phyloP scores from a whole-genome alignment of 2,888 invertebrate genomes.

The Brenthis daphne region DNA sequence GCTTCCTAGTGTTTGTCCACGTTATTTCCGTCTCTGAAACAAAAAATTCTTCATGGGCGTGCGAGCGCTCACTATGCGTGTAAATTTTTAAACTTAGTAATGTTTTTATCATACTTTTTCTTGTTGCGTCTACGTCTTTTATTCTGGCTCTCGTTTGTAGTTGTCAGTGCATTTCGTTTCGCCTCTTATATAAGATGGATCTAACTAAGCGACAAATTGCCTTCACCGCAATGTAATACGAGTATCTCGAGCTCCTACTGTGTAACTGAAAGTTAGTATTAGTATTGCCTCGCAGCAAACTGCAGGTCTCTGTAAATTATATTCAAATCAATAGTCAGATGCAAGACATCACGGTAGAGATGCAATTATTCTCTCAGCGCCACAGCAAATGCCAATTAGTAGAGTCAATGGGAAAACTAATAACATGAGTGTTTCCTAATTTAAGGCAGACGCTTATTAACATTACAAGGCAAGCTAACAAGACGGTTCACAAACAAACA shows the following conservation, averaged over 20 bases:
- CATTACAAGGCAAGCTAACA: slow-evolving; percentile 63
- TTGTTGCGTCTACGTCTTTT: slow-evolving; percentile 51
- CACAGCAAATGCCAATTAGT: slow-evolving; percentile 34
- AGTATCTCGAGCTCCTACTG: not conserved
- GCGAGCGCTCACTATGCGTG: slow-evolving; percentile 69
- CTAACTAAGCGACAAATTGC: slow-evolving; percentile 38
- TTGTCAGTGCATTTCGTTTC: slow-evolving; percentile 46
- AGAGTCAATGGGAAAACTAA: slow-evolving; percentile 36
- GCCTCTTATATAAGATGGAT: slow-evolving; percentile 29
- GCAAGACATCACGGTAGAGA: slow-evolving; percentile 22
- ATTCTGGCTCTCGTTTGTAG: slow-evolving; percentile 56
- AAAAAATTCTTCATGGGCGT: slow-evolving; percentile 62
- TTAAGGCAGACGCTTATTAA: slow-evolving; percentile 50
- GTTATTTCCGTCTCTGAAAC: slow-evolving; percentile 56
- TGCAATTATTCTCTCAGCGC: slow-evolving; percentile 24
- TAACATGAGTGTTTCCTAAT: slow-evolving; percentile 37
- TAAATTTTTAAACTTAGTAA: slow-evolving; percentile 69
- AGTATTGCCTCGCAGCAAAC: not conserved
- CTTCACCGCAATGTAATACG: slow-evolving; percentile 10
- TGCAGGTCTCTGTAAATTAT: slow-evolving; percentile 1
- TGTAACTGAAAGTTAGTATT: slow-evolving; percentile 1
- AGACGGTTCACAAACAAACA: slow-evolving; percentile 53
- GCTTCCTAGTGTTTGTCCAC: slow-evolving; percentile 64
- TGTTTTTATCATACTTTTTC: slow-evolving; percentile 53
- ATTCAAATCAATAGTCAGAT: slow-evolving; percentile 22